Conservation (phyloP, 30 jellyfish, hydroid and myxozoan genomes). For the Aurelia sp. region DNA sequence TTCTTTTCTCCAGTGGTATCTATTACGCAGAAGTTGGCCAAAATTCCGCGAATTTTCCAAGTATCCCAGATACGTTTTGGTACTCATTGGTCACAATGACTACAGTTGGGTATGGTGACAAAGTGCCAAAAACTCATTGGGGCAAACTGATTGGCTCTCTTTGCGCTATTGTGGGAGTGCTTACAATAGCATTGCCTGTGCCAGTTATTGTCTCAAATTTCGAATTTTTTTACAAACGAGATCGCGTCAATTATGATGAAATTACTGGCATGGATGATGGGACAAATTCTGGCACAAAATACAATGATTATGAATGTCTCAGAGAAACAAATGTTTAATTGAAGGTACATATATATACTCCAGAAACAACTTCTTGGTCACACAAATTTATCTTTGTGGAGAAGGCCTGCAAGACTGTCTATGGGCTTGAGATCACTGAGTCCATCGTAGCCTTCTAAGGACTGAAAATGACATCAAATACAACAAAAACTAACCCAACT, state of each 20-base stretch:
- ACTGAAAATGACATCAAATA: no score
- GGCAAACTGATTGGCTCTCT: slow-evolving; percentile 94
- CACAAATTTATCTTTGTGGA: no score
- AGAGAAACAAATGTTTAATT: slow-evolving; percentile 54
- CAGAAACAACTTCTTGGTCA: no score
- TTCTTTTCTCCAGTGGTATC: slow-evolving; percentile 94
- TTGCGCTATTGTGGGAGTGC: slow-evolving; percentile 97
- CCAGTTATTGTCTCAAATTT: slow-evolving; percentile 97
- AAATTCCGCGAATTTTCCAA: slow-evolving; percentile 72
- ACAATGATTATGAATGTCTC: slow-evolving; percentile 24
- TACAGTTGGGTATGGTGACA: slow-evolving; percentile 98
- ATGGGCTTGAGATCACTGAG: no score
- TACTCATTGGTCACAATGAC: slow-evolving; percentile 95
- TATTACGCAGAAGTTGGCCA: slow-evolving; percentile 91
- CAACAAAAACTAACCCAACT: no score
- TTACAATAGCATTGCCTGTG: slow-evolving; percentile 92
- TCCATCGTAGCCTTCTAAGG: no score
- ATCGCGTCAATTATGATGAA: slow-evolving; percentile 61
- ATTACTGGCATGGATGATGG: slow-evolving; percentile 20
- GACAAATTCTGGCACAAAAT: background rate
- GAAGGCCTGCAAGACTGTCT: no score
- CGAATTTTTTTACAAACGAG: slow-evolving; percentile 93
- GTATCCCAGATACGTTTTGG: slow-evolving; percentile 95
- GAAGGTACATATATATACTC: background rate
- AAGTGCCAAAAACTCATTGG: slow-evolving; percentile 77